Evolutionary conservation across 2,113 vertebrate species (phyloP).

Genomic region (Anolis sagrei): DNA sequence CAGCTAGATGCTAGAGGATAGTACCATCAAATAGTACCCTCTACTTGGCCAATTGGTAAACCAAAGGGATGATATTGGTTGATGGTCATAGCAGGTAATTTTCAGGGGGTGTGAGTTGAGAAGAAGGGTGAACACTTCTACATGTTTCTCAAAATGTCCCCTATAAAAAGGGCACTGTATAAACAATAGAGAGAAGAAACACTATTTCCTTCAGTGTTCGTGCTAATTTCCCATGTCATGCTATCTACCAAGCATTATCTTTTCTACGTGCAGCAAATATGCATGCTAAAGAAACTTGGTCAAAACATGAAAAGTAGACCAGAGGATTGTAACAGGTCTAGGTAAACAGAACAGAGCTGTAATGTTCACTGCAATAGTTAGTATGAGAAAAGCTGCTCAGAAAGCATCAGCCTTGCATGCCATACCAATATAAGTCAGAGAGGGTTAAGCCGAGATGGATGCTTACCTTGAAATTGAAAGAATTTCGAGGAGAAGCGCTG

Average conservation of each 20-base stretch:
- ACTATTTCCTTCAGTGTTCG: neutral
- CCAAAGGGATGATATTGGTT: neutral
- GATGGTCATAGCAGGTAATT: neutral
- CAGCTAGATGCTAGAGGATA: neutral
- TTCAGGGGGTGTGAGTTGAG: neutral
- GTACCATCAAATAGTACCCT: no score
- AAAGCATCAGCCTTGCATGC: neutral
- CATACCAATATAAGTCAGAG: conserved; percentile 15
- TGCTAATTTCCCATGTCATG: neutral
- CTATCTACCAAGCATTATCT: neutral
- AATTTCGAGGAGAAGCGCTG: conserved; percentile 82
- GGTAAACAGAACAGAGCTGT: neutral
- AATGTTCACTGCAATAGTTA: conserved; percentile 25
- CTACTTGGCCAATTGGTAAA: neutral
- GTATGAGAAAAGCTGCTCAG: conserved; percentile 32
- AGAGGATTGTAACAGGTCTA: neutral
- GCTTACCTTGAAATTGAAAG: conserved; percentile 87
- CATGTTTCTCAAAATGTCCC: neutral
- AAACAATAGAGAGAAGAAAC: neutral
- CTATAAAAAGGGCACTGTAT: neutral
- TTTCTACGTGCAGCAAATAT: neutral
- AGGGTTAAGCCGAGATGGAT: neutral
- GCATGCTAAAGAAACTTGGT: no score
- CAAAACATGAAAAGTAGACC: neutral
- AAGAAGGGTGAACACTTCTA: no score